These are phyloP conservation scores for Scytalopus superciliaris DNA, from an alignment of 2,113 vertebrate genomes.

Conservation along the genomic window DNA sequence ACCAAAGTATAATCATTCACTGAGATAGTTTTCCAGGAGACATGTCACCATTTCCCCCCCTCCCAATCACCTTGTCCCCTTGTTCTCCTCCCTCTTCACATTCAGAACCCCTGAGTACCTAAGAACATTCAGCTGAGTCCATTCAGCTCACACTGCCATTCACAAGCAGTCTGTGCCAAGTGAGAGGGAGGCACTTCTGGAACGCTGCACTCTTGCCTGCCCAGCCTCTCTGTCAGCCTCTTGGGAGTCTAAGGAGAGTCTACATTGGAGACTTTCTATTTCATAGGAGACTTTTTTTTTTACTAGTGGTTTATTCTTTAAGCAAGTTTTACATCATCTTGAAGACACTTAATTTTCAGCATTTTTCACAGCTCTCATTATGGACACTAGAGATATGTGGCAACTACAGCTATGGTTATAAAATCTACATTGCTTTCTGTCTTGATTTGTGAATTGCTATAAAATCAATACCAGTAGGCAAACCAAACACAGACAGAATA, in stretches of 20 bases:
- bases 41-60: rapidly evolving
- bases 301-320: not conserved
- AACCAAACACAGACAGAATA: not conserved
- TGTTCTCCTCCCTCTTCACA: not conserved
- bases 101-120: not conserved
- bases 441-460: not conserved
- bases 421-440: not conserved
- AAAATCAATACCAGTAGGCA: not conserved
- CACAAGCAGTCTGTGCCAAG: rapidly evolving
- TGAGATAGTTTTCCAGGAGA: not conserved
- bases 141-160: rapidly evolving
- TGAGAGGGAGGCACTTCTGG: rapidly evolving
- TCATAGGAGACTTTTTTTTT: not conserved
- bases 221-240: not conserved
- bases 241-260: not conserved
- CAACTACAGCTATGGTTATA: not conserved
- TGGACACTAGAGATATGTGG: not conserved
- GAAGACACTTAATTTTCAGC: not conserved
- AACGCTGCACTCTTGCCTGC: not conserved
- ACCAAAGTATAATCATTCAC: not conserved
- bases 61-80: not conserved
- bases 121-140: not conserved
- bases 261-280: not conserved
- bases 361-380: not conserved
- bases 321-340: not conserved